Evolutionary conservation across 2,888 invertebrate species (phyloP).

Genomic region (Diaperis boleti): DNA sequence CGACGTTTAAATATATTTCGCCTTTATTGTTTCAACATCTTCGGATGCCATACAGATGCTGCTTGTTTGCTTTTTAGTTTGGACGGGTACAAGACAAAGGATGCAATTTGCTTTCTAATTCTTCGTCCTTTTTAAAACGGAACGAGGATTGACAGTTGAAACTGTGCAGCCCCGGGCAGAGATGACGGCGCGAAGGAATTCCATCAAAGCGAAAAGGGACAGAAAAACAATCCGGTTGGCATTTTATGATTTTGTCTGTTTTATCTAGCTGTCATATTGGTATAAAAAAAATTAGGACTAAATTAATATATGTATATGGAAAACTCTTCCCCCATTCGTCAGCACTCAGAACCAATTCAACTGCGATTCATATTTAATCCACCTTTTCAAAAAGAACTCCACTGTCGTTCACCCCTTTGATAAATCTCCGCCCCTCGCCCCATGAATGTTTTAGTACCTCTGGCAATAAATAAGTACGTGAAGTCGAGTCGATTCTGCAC

Average conservation of each 20-base stretch:
- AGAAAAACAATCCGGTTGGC: neutral
- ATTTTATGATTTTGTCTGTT: no score
- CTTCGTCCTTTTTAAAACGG: neutral
- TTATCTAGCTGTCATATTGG: no score
- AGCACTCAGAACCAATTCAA: no score
- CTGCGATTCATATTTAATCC: no score
- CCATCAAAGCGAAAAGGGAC: neutral
- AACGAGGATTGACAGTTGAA: conserved; percentile 2
- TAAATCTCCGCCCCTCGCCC: conserved; percentile 3
- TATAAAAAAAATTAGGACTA: no score
- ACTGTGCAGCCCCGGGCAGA: neutral
- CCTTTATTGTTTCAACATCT: neutral
- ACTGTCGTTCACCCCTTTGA: conserved; percentile 3
- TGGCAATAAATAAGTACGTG: conserved; percentile 37
- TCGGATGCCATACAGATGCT: neutral
- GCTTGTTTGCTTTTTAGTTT: conserved; percentile 4
- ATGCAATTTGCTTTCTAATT: conserved; percentile 3
- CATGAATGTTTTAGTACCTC: conserved; percentile 40
- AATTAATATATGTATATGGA: no score
- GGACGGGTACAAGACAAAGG: neutral
- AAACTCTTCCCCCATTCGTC: no score
- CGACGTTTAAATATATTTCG: conserved; percentile 14
- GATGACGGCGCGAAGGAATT: neutral
- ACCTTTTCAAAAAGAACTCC: neutral
- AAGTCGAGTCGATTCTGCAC: conserved; percentile 17